phyloP scores from a whole-genome alignment of 2,113 vertebrate genomes.

The Pedionomus torquatus region DNA sequence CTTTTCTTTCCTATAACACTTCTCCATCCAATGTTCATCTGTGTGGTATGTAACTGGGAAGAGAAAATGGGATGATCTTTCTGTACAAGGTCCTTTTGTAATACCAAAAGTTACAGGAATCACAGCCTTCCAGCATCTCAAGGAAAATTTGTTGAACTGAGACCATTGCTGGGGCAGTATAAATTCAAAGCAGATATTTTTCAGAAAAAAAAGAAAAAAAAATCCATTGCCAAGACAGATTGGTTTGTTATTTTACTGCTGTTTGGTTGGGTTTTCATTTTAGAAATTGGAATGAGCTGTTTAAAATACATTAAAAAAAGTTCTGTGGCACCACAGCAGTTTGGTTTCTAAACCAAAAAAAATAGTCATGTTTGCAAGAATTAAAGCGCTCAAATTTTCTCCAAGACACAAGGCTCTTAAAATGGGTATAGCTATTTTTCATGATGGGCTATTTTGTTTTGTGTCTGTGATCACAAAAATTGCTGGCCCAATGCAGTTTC shows the following conservation, averaged over 20 bases:
- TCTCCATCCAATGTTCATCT: background rate
- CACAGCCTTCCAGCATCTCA: background rate
- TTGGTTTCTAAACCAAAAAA: background rate
- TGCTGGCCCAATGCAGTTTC: background rate
- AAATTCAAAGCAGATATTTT: constrained; percentile 27
- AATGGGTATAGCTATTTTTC: background rate
- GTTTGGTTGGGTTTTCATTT: background rate
- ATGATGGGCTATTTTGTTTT: background rate
- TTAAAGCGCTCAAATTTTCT: background rate
- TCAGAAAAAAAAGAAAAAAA: background rate
- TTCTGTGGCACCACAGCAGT: background rate
- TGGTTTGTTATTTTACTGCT: background rate
- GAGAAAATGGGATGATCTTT: background rate
- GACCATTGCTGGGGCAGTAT: background rate
- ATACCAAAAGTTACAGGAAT: background rate
- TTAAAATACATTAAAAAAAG: background rate
- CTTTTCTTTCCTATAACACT: background rate
- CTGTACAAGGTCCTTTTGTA: background rate
- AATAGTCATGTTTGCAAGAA: background rate
- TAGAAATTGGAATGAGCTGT: background rate
- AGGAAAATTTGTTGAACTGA: background rate
- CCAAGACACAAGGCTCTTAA: background rate
- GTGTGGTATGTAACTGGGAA: background rate
- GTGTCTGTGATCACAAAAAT: background rate
- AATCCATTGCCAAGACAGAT: background rate